phyloP scores from a whole-genome alignment of 2,888 invertebrate genomes.

The Buathra laborator region DNA sequence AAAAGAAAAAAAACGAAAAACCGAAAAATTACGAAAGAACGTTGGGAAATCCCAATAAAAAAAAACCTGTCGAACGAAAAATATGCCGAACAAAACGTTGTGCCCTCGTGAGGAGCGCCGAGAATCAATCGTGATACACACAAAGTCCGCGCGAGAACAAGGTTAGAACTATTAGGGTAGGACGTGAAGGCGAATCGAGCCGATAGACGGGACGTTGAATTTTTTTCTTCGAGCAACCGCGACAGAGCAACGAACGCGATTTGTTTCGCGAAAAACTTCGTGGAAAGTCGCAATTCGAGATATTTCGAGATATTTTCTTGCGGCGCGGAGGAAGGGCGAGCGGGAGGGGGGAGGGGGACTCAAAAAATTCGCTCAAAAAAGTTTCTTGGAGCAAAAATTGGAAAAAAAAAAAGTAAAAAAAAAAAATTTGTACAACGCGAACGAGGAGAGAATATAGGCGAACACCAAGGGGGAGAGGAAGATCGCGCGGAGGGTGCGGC shows the following conservation, averaged over 20 bases:
- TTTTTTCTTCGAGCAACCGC: neutral
- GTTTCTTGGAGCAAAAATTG: neutral
- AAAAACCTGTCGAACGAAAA: neutral
- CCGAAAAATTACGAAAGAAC: no score
- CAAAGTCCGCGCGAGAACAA: conserved; percentile 25
- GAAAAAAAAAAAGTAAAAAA: neutral
- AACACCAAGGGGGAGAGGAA: conserved; percentile 18
- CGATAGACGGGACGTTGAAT: conserved; percentile 22
- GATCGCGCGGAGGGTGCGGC: conserved; percentile 66
- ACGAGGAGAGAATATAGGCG: neutral
- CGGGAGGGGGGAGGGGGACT: neutral
- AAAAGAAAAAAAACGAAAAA: neutral
- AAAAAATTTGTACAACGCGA: neutral
- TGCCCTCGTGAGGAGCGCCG: neutral
- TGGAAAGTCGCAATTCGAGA: neutral
- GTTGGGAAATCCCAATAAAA: neutral
- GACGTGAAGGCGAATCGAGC: conserved; percentile 46
- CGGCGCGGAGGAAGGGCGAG: neutral
- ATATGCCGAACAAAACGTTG: neutral
- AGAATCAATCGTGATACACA: conserved; percentile 13
- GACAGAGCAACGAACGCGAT: neutral
- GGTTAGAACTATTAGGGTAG: conserved; percentile 67
- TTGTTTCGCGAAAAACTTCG: neutral
- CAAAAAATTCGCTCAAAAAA: neutral
- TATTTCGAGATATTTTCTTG: neutral